These are phyloP conservation scores for Gymnothorax javanicus DNA, from an alignment of 2,797 vertebrate species.

Conservation along the genomic window DNA sequence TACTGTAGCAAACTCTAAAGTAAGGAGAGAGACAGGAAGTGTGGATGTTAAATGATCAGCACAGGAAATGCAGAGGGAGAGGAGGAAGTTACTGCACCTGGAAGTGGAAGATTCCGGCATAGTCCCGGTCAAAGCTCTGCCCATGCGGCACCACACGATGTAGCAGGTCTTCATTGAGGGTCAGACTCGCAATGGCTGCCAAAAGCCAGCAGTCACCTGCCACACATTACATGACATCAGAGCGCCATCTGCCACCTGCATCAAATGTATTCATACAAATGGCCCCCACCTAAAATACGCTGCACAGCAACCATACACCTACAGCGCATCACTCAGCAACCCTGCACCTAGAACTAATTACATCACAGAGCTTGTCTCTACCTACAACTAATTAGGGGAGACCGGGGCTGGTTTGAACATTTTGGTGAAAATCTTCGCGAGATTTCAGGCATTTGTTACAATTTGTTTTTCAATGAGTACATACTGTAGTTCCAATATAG, in stretches of 20 bases:
- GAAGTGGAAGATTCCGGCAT: constrained; percentile 78
- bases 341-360: not conserved
- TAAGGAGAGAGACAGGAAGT: not conserved
- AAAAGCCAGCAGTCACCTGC: constrained; percentile 81
- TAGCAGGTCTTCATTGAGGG: constrained; percentile 72
- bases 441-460: no score
- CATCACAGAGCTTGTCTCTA: not conserved
- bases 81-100: constrained; percentile 59
- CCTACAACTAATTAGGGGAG: no score
- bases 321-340: not conserved
- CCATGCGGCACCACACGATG: constrained; percentile 77
- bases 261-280: not conserved
- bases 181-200: constrained; percentile 79
- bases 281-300: not conserved
- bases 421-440: no score
- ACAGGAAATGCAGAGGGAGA: constrained; percentile 31
- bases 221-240: constrained; percentile 30
- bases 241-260: not conserved
- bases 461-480: no score
- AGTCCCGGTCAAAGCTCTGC: constrained; percentile 65
- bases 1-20: not conserved
- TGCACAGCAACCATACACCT: not conserved
- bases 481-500: no score
- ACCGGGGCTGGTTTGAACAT: no score
- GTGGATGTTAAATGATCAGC: not conserved